Conservation (phyloP, 1,140 invertebrate species). For the Pissodes strobi region DNA sequence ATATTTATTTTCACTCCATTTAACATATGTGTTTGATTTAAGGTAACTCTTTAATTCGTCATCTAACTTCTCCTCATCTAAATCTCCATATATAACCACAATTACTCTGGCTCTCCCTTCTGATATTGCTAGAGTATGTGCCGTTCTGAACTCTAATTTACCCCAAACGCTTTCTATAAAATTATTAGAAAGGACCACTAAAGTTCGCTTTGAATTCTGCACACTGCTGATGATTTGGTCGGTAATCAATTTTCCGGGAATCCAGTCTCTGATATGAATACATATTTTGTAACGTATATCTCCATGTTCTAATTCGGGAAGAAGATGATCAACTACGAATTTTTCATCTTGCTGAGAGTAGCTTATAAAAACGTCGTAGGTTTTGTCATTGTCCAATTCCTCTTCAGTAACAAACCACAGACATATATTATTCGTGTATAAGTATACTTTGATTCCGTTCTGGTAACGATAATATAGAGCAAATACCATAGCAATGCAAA, state of each 20-base stretch:
- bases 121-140: slow-evolving; percentile 75
- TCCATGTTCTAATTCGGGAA: slow-evolving; percentile 68
- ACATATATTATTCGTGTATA: slow-evolving; percentile 67
- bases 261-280: slow-evolving; percentile 81
- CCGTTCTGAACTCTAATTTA: slow-evolving; percentile 81
- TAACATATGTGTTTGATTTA: slow-evolving; percentile 83
- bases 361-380: no score
- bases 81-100: no score
- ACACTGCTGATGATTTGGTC: slow-evolving; percentile 79
- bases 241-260: slow-evolving; percentile 75
- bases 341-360: slow-evolving; percentile 79
- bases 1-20: slow-evolving; percentile 80
- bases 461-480: no score
- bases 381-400: no score
- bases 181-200: slow-evolving; percentile 79
- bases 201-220: slow-evolving; percentile 74
- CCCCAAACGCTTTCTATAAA: slow-evolving; percentile 86
- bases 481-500: no score
- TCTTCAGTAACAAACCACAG: slow-evolving; percentile 68
- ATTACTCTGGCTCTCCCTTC: no score
- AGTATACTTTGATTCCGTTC: slow-evolving; percentile 72
- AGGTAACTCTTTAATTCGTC: slow-evolving; percentile 76
- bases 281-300: slow-evolving; percentile 68
- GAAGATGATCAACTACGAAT: slow-evolving; percentile 70
- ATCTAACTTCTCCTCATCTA: slow-evolving; percentile 69